These are phyloP conservation scores for Drosophila aff. DNA, from an alignment of 1,140 invertebrate species.

Conservation along the genomic window DNA sequence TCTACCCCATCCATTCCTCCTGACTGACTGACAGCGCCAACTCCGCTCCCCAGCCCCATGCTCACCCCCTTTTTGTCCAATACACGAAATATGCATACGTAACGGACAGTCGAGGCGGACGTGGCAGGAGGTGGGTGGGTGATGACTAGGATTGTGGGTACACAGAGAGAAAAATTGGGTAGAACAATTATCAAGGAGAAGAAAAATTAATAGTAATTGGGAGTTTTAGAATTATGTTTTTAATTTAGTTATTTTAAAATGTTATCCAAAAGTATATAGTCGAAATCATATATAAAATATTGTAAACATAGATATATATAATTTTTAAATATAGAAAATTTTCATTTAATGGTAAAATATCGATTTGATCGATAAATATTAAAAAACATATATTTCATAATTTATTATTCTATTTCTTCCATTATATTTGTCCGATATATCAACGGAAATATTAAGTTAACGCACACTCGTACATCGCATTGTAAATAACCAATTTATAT, in stretches of 20 bases:
- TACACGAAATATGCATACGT: conserved; percentile 76
- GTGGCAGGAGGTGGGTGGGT: background rate
- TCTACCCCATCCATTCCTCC: background rate
- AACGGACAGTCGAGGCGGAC: conserved; percentile 59
- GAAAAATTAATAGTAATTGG: background rate
- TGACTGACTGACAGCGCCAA: conserved; percentile 38
- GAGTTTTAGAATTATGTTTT: background rate
- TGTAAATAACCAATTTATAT: background rate
- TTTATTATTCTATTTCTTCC: background rate
- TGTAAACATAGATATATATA: too few species aligned
- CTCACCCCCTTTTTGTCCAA: conserved; percentile 10
- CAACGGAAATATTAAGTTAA: background rate
- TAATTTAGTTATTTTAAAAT: too few species aligned
- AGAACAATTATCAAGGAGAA: background rate
- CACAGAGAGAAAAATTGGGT: background rate
- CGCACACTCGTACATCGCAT: background rate
- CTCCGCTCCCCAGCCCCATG: background rate
- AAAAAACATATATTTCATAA: too few species aligned
- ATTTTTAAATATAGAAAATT: background rate
- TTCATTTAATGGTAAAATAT: background rate
- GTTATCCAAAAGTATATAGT: too few species aligned
- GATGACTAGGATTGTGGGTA: conserved; percentile 9
- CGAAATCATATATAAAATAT: too few species aligned
- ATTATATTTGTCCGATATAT: background rate
- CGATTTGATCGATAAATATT: background rate